phyloP scores from a whole-genome alignment of 2,113 vertebrate genomes.

The Leucoraja erinaceus region DNA sequence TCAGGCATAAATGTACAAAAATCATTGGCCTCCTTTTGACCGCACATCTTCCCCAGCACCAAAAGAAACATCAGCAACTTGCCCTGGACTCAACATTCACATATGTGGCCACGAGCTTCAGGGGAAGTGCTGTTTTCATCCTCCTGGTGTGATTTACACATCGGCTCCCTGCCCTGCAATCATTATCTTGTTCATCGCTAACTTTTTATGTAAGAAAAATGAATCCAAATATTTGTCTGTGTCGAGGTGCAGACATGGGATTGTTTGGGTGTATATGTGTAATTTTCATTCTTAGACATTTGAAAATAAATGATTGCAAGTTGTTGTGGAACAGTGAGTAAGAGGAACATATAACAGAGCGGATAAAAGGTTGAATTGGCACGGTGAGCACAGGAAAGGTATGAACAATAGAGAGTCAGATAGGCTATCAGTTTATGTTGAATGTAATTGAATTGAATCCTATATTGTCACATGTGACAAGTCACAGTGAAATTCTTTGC shows the following conservation, averaged over 20 bases:
- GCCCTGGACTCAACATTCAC: neutral
- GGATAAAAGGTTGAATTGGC: neutral
- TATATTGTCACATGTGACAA: no score
- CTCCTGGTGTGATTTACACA: no score
- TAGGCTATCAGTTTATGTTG: neutral
- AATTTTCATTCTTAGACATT: no score
- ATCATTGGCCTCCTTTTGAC: neutral
- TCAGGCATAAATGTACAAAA: neutral
- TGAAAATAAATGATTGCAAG: no score
- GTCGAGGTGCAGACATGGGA: neutral
- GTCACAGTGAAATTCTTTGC: no score
- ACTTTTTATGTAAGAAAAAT: neutral
- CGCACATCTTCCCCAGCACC: neutral
- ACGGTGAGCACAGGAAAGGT: neutral
- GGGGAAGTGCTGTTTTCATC: neutral
- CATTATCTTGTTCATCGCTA: neutral
- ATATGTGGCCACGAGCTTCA: neutral
- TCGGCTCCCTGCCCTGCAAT: neutral
- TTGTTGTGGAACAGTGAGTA: no score
- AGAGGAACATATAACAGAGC: no score
- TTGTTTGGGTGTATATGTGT: neutral
- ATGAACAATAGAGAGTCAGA: neutral
- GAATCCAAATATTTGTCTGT: neutral
- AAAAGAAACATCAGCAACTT: neutral
- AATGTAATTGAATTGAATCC: no score